Evolutionary conservation across 1,140 invertebrate genomes (phyloP), one percentile per base, ranked within the genome.

Genomic region (Orius insidiosus): DNA sequence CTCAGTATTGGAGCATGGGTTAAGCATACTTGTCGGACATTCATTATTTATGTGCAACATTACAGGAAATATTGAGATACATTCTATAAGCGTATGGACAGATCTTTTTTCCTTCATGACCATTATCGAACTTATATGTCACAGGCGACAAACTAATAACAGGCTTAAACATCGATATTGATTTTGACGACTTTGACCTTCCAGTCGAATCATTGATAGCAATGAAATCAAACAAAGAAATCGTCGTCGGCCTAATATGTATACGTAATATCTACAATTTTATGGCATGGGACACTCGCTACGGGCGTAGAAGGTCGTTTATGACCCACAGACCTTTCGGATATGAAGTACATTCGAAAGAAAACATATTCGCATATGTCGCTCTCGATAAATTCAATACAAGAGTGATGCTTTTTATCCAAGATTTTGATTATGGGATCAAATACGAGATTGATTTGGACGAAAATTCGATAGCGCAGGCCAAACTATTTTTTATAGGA

Each of bases 381-480:
- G 41, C 41, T 3, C 14, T 43, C 10, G 41, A 43, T 30, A 43
- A 43, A n/a, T 43, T 43, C 24, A 43, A 43, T n/a, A 10, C n/a
- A 11, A n/a, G 41, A 30, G 31, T 30, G 2, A n/a, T 43, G 8
- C 14, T 43, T 8, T 30, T 30, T n/a, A 15, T 43, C 14, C 31
- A 43, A 10, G 18, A 30, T 30, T 30, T 43, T 18, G 41, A 43
- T 18, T 43, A 43, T 30, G 41, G 41, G 2, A 30, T 43, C 11
- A 18, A 43, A 15, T 43, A 43, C 41, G 41, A 43, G 14, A 43
- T 43, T n/a, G 41, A 43, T 16, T 30, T 43, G 4, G 14, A 43
- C 41, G 41, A 43, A n/a, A 31, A n/a, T 9, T 43, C 41, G 2
- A 43, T 43, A 15, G 41, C 41, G 5, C 41, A 43, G 14, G 41